These are phyloP conservation scores for Hesperia comma DNA, from an alignment of 2,888 invertebrate species.

Conservation along the genomic window DNA sequence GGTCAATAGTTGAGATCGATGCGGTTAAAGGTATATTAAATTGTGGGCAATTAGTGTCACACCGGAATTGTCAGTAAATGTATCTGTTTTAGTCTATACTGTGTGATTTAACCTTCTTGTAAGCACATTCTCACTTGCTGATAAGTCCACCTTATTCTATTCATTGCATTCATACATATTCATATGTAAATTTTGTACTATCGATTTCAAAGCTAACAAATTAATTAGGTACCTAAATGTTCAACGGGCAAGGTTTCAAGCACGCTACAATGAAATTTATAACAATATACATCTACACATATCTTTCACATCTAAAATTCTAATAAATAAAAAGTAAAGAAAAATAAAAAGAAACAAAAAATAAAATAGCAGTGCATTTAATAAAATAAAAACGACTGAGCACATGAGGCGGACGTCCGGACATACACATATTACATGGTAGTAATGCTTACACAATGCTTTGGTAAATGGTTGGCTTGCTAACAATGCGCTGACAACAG, in stretches of 20 bases:
- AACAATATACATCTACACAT: background rate
- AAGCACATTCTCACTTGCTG: no score
- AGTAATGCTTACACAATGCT: conserved; percentile 40
- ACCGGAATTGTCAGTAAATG: no score
- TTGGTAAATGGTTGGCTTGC: conserved; percentile 47
- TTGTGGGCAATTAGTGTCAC: background rate
- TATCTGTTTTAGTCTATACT: no score
- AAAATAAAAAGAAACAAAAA: conserved; percentile 53
- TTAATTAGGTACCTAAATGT: background rate
- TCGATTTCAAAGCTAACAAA: conserved; percentile 6
- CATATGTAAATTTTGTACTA: conserved; percentile 8
- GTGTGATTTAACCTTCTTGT: no score
- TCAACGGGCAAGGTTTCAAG: background rate
- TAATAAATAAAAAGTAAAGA: conserved; percentile 19
- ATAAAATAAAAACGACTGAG: conserved; percentile 72
- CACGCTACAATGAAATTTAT: background rate
- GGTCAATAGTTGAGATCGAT: no score
- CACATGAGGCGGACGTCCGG: conserved; percentile 60
- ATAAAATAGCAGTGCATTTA: conserved; percentile 76
- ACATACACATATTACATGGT: conserved; percentile 26
- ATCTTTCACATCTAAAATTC: background rate
- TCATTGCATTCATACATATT: background rate
- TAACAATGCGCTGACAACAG: conserved; percentile 40
- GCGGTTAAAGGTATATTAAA: background rate
- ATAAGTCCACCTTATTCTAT: background rate